Base-by-base conservation (phyloP, 1,140 invertebrate species). In the Trichonephila clavata region DNA sequence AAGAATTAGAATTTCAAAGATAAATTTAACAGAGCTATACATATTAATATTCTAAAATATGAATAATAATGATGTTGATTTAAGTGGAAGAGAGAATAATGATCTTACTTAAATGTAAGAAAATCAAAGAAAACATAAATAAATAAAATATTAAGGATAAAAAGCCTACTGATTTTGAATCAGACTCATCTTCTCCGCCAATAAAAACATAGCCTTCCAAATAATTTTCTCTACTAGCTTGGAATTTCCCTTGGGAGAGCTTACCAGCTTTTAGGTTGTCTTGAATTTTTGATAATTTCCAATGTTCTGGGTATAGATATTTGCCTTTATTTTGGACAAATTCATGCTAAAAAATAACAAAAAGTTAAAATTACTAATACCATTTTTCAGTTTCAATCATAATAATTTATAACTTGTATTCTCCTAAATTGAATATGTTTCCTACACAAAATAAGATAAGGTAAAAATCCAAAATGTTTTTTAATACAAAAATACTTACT, bases 131-230 rank as follows among this genome's bases (percentile, higher is more conserved):
- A 3, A 32, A 18, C 13, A 20, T 68, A 90, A 86, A 95, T 84
- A 87, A 94, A 95, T 89, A 32, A n/a, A 84, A 92, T 50, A 24
- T 65, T 57, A 1, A 83, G 50, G 43, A n/a, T 57, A n/a, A 21
- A 84, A 50, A 32, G 71, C 81, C 96, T 96, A 98, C 97, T 94
- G 97, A 96, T 95, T 98, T 97, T 80, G 98, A 97, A 95, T 96
- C 97, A 24, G 97, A 96, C 95, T 98, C 92, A 90, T 96, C 95
- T 60, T 95, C 94, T 80, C 90, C 93, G 63, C 95, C 95, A 1
- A 99, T 97, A 95, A 97, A 97, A 16, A 99, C 98, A 95, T 96
- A 97, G n/a, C 98, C 99, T 96, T 99, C 99, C 2, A 99, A 96
- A 95, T 98, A 99, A 96, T 99, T 99, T 95, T 99, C 98, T 94